Evolutionary conservation across 2,797 vertebrate genomes (phyloP), one percentile per base, ranked within the genome.

Genomic region (Myioborus miniatus): DNA sequence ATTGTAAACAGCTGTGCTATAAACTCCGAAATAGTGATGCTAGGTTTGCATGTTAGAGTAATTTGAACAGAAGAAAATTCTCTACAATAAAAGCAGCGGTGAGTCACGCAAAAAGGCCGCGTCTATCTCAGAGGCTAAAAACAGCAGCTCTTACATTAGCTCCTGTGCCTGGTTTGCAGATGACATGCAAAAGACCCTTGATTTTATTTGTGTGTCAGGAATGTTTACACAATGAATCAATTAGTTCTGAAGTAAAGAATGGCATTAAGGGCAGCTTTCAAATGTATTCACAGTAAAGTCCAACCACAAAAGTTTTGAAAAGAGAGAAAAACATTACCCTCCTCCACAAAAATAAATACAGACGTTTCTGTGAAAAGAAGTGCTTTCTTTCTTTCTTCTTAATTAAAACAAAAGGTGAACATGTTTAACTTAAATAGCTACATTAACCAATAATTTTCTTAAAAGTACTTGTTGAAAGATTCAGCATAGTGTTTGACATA

Each of bases 211-310:
- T 80, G 30, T 27, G 23, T 80, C 64, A 89, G 60, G 55, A 94
- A 85, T 91, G 60, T 95, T 96, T 94, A 72, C 53, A 41, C 13
- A 58, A 60, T 29, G 41, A 90, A 91, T 81, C 84, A 88, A 39
- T 94, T 52, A 24, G 55, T 79, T 89, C 68, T 53, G 50, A 83
- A 89, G 63, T 60, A 90, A 76, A 78, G 34, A 81, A 77, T 41
- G 56, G 53, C 69, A 87, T 77, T 77, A 89, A 91, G 68, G 75
- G 37, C 56, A 84, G 50, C 75, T 87, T 94, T 90, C 63, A 91
- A 85, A 82, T 58, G 60, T 15, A 16, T 34, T 59, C 39, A 62
- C 36, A 24, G 52, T 84, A 52, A 95, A 87, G 67, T 37, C 32
- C 52, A 59, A 36, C 63, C 71, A 52, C 37, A 50, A 43, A 53